These are phyloP conservation scores for Drosophila elegans DNA, from an alignment of 1,140 invertebrate genomes.

Conservation along the genomic window DNA sequence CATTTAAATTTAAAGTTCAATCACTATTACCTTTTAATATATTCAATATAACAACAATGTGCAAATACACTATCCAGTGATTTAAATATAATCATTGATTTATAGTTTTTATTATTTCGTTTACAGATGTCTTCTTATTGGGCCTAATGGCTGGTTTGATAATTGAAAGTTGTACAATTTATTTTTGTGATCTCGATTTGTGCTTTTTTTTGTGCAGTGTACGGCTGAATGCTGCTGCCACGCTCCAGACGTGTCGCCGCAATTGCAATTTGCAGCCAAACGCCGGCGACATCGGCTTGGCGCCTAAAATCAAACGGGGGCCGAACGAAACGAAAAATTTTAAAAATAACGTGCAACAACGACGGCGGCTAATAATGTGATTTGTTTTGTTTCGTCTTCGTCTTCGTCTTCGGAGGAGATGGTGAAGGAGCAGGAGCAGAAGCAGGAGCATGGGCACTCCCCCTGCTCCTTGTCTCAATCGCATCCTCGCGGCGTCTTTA, in stretches of 20 bases:
- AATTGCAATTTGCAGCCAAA: conserved; percentile 84
- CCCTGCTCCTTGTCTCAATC: conserved; percentile 10
- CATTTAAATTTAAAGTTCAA: no score
- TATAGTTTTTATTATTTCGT: no score
- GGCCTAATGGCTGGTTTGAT: no score
- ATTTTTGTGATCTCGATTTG: no score
- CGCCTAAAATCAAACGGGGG: conserved; percentile 81
- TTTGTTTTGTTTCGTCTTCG: conserved; percentile 55
- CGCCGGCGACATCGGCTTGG: conserved; percentile 67
- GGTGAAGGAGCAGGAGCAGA: neutral
- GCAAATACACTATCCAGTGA: no score
- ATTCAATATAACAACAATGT: no score
- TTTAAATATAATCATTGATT: no score
- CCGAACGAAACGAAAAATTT: conserved; percentile 53
- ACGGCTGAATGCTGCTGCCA: conserved; percentile 50
- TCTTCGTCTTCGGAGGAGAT: neutral
- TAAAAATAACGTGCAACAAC: conserved; percentile 77
- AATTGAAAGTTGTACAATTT: no score
- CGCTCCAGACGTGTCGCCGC: conserved; percentile 83
- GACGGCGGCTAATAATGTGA: conserved; percentile 68
- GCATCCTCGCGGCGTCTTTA: conserved; percentile 51
- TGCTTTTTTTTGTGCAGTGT: conserved; percentile 6
- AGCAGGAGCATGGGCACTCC: conserved; percentile 8
- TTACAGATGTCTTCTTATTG: no score
- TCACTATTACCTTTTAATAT: no score